A percentile compares a stretch with the other conserved stretches of the same genome.
Conservation (phyloP, 1,140 invertebrate genomes). For the Lepidurus packardi region DNA sequence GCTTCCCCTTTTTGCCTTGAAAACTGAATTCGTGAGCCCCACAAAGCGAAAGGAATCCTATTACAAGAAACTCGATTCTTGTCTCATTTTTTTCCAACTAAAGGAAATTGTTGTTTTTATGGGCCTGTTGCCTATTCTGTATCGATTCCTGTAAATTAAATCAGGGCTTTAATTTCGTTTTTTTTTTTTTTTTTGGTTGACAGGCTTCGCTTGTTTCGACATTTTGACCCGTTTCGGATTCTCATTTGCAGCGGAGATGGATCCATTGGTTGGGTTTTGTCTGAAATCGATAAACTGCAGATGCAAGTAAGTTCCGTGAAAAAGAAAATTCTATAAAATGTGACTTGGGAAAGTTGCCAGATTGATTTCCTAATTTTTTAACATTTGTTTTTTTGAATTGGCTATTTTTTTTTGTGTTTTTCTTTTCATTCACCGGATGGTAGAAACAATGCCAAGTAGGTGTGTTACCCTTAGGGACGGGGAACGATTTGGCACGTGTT, state of each 20-base stretch:
- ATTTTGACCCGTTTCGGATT: constrained; percentile 85
- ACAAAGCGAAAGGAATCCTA: too few relatives aligned
- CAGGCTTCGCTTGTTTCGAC: constrained; percentile 73
- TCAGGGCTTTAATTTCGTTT: constrained; percentile 14
- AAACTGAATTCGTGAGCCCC: too few relatives aligned
- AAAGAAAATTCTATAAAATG: not conserved
- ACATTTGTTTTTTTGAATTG: too few relatives aligned
- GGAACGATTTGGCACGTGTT: constrained; percentile 89
- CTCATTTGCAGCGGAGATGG: constrained; percentile 90
- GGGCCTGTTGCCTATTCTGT: constrained; percentile 34
- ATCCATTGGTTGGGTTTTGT: constrained; percentile 88
- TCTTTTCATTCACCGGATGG: constrained; percentile 30
- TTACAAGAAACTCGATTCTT: too few relatives aligned
- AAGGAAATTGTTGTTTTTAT: constrained; percentile 30
- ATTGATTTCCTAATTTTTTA: constrained; percentile 27
- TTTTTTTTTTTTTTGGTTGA: constrained; percentile 38
- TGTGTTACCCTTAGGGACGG: constrained; percentile 87
- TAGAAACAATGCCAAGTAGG: constrained; percentile 86
- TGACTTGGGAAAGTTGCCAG: not conserved
- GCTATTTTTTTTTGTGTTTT: not conserved
- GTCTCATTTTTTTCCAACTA: not conserved
- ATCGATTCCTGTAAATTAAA: not conserved
- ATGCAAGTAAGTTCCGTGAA: constrained; percentile 70
- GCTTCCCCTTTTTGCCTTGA: too few relatives aligned
- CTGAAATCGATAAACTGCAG: constrained; percentile 82